These are phyloP conservation scores for Geococcyx californianus DNA, from an alignment of 2,113 vertebrate species.

Conservation along the genomic window DNA sequence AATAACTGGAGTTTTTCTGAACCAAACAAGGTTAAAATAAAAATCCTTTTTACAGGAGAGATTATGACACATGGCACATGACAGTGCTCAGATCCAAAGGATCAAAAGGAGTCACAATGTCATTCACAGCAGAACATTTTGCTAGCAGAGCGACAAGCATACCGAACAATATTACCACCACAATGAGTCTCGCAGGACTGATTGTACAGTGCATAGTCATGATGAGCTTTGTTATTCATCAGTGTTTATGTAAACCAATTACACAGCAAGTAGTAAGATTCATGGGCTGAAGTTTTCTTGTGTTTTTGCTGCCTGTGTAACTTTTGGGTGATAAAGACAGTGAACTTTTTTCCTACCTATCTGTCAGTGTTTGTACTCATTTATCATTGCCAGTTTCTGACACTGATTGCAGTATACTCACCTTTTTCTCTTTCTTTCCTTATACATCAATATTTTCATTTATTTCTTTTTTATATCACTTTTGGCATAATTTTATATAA, in stretches of 20 bases:
- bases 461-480: background rate
- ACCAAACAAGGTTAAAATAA: slow-evolving; percentile 37
- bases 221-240: background rate
- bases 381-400: background rate
- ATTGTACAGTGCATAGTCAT: background rate
- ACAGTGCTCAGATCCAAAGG: background rate
- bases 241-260: background rate
- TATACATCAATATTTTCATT: background rate
- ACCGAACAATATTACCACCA: background rate
- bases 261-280: background rate
- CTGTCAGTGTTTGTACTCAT: background rate
- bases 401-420: background rate
- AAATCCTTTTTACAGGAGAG: slow-evolving; percentile 15
- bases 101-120: background rate
- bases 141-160: background rate
- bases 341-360: background rate
- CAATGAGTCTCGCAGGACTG: background rate
- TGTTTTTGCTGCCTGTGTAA: background rate
- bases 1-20: slow-evolving; percentile 10
- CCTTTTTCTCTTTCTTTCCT: background rate
- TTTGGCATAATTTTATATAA: background rate
- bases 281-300: background rate
- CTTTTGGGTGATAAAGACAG: background rate
- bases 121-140: background rate
- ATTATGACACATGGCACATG: background rate